These are phyloP conservation scores for Sciurus niger DNA, from an alignment of 2,113 vertebrate genomes.

Conservation along the genomic window DNA sequence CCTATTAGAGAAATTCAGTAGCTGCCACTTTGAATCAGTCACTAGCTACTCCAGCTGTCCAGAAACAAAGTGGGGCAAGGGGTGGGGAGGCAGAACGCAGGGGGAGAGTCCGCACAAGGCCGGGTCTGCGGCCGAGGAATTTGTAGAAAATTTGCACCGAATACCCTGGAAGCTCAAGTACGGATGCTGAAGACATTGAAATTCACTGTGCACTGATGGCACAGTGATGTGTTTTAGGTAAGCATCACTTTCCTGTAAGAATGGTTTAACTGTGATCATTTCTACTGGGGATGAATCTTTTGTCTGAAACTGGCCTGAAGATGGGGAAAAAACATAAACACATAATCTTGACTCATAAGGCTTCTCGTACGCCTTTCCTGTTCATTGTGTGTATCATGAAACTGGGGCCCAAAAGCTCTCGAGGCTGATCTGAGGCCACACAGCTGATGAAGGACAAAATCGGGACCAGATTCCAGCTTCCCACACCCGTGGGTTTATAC, in stretches of 20 bases:
- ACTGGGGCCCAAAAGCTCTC: neutral
- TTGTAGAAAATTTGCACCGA: neutral
- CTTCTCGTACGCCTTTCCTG: neutral
- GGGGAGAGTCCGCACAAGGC: neutral
- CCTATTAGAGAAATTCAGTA: neutral
- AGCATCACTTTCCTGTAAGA: constrained; percentile 45
- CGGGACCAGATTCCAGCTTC: neutral
- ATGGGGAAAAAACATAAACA: constrained; percentile 22
- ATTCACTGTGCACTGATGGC: neutral
- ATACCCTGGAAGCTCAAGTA: constrained; percentile 7
- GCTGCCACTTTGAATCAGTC: neutral
- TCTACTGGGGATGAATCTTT: constrained; percentile 45
- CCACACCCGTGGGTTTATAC: neutral
- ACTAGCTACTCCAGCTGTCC: neutral
- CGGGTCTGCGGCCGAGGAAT: neutral
- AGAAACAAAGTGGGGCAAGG: neutral
- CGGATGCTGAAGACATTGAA: neutral
- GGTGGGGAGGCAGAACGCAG: neutral
- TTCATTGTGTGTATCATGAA: neutral
- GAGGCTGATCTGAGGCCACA: neutral
- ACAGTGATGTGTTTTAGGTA: neutral
- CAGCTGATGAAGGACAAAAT: neutral
- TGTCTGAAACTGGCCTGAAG: constrained; percentile 17
- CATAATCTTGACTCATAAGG: neutral
- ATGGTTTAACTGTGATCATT: constrained; percentile 56